A percentile compares a stretch with the other conserved stretches of the same genome.
phyloP scores from a whole-genome alignment of 1,140 invertebrate species.

The Aphaenogaster rudis region DNA sequence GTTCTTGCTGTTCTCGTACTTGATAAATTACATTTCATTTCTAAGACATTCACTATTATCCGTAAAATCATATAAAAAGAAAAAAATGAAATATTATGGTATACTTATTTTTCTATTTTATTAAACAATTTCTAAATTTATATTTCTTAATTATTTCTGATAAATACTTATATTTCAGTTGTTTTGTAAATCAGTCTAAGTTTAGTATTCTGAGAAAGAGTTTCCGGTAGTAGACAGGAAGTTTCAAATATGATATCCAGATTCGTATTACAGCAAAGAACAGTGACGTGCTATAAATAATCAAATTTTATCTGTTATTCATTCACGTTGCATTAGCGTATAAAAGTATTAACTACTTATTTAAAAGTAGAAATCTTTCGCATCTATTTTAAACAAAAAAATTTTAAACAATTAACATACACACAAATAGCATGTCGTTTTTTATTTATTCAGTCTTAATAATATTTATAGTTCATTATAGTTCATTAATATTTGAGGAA shows the following conservation, averaged over 20 bases:
- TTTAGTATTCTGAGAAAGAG: not conserved
- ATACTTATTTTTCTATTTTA: not conserved
- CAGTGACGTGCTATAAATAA: not conserved
- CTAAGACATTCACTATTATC: not conserved
- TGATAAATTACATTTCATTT: constrained; percentile 13
- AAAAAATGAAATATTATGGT: not conserved
- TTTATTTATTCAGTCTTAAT: not conserved
- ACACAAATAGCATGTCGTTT: not conserved
- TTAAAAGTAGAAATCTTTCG: not conserved
- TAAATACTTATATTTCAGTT: not conserved
- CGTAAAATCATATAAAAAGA: not conserved
- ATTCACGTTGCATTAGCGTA: not conserved
- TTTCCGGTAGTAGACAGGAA: not conserved
- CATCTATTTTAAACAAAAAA: not conserved
- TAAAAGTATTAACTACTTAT: too few relatives aligned
- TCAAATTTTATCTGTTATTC: not conserved
- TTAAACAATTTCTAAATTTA: not conserved
- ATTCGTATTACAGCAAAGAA: not conserved
- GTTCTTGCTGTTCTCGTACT: constrained; percentile 9
- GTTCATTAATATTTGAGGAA: not conserved
- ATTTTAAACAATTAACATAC: not conserved
- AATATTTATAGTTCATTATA: not conserved
- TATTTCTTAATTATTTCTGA: not conserved
- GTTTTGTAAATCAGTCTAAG: not conserved
- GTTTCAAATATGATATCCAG: not conserved